Evolutionary conservation across 1,140 invertebrate genomes (phyloP), one percentile per base, ranked within the genome.

Genomic region (Probaryconus sp.): DNA sequence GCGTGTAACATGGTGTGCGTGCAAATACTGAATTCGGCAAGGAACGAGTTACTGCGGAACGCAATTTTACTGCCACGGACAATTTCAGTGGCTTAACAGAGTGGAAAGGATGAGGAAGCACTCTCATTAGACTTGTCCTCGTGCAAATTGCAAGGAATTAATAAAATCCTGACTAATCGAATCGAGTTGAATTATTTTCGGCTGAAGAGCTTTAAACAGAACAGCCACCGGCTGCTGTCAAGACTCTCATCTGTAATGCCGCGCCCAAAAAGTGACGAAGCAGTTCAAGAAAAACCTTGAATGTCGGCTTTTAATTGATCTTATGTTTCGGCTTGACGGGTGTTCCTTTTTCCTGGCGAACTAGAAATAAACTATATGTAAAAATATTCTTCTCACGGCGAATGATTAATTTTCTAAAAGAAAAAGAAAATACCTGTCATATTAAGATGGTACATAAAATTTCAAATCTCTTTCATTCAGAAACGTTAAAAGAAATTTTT

Each of bases 101-200:
- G 26, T 17, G 33, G 68, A 72, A 65, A 33, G 35, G 21, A 64
- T 42, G 50, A 51, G 33, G 28, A 35, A 33, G 42, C 21, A 58
- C 58, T 56, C 58, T 72, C 69, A 72, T 72, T 64, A 72, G 69
- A 72, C 51, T 60, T 55, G 61, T 73, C 55, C 26, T 65, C 61
- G 69, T 60, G 61, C 53, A 65, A 73, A 65, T 65, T 65, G 47
- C 61, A 33, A 64, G 35, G 58, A 71, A 71, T 71, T 71, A 63
- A 71, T 64, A 71, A 71, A 71, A 71, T 71, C 35, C 58, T 33
- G 58, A 64, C 68, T 51, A 58, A 56, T 58, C 20, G 56, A 56
- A 61, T 61, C 50, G 33, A 70, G 56, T 70, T 47, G 50, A 70
- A 71, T 71, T 71, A 64, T 71, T 71, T 71, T 56, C 58, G 63